Conservation (phyloP, 2,113 vertebrate species). For the Melanotaenia duboulayi region DNA sequence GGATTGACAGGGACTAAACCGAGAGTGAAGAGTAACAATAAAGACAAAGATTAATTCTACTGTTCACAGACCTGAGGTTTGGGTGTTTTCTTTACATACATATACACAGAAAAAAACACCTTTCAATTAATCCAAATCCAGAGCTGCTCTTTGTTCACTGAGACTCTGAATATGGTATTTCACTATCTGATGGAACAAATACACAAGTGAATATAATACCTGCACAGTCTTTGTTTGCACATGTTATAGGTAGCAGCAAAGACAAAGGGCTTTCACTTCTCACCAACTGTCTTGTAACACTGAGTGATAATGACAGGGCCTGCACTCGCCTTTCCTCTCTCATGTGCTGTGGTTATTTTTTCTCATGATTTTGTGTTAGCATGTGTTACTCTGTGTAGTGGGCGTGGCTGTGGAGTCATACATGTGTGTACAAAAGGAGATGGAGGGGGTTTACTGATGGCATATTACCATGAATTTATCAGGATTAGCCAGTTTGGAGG, state of each 20-base stretch:
- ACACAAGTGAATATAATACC: slow-evolving; percentile 15
- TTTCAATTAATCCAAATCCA: slow-evolving; percentile 55
- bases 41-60: slow-evolving; percentile 20
- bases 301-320: slow-evolving; percentile 69
- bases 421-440: slow-evolving; percentile 57
- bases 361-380: slow-evolving; percentile 37
- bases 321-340: slow-evolving; percentile 54
- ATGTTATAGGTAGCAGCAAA: slow-evolving; percentile 57
- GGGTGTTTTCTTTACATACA: neutral
- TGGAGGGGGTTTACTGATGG: slow-evolving; percentile 49
- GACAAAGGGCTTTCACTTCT: slow-evolving; percentile 77
- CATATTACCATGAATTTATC: slow-evolving; percentile 80
- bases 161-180: slow-evolving; percentile 29
- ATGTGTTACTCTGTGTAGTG: slow-evolving; percentile 10
- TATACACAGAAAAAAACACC: neutral
- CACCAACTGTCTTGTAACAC: slow-evolving; percentile 62
- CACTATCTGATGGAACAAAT: slow-evolving; percentile 56
- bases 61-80: slow-evolving; percentile 18
- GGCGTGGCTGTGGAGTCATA: slow-evolving; percentile 45
- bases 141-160: slow-evolving; percentile 48
- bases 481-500: slow-evolving; percentile 66
- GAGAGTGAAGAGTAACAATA: slow-evolving; percentile 3
- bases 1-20: slow-evolving; percentile 29
- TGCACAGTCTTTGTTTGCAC: slow-evolving; percentile 62
- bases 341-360: slow-evolving; percentile 49